Percentiles rank a stretch among this genome's conserved stretches.
Conservation (phyloP, 2,113 vertebrate species). For the Microtus pennsylvanicus region DNA sequence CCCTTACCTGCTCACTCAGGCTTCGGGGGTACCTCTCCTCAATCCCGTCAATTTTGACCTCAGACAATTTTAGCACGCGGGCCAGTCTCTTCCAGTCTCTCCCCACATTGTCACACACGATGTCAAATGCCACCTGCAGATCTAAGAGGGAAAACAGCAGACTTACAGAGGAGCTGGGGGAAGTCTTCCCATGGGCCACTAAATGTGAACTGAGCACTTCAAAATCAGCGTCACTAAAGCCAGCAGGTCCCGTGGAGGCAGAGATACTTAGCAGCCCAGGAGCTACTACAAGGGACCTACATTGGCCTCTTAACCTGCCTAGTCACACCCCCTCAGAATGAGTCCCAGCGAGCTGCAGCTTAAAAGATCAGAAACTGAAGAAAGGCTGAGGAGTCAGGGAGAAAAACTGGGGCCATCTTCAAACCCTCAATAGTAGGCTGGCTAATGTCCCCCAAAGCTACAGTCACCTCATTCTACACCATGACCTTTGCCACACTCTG, state of each 20-base stretch:
- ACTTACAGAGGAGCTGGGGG: not conserved
- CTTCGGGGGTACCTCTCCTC: slow-evolving; percentile 73
- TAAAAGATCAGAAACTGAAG: not conserved
- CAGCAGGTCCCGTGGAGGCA: not conserved
- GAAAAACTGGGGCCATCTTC: not conserved
- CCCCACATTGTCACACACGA: slow-evolving; percentile 87
- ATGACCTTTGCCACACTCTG: too few species aligned
- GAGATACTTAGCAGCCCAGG: not conserved
- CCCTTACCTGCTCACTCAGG: slow-evolving; percentile 85
- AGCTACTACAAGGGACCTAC: not conserved
- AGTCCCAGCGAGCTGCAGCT: fast-evolving
- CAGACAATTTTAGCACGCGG: slow-evolving; percentile 86
- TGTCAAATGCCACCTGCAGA: slow-evolving; percentile 81
- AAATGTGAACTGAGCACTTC: not conserved
- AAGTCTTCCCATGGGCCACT: not conserved
- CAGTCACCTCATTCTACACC: not conserved
- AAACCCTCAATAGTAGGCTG: not conserved
- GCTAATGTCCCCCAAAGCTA: not conserved
- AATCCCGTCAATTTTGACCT: slow-evolving; percentile 87
- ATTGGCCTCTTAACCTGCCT: not conserved
- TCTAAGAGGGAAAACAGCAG: slow-evolving; percentile 78
- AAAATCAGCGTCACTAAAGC: not conserved
- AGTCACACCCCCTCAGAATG: not conserved
- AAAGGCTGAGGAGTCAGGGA: not conserved
- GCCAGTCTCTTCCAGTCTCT: slow-evolving; percentile 88